Percentiles rank a stretch among this genome's conserved stretches.
phyloP scores from a whole-genome alignment of 1,140 invertebrate genomes.

The Drosophila gunungcola region DNA sequence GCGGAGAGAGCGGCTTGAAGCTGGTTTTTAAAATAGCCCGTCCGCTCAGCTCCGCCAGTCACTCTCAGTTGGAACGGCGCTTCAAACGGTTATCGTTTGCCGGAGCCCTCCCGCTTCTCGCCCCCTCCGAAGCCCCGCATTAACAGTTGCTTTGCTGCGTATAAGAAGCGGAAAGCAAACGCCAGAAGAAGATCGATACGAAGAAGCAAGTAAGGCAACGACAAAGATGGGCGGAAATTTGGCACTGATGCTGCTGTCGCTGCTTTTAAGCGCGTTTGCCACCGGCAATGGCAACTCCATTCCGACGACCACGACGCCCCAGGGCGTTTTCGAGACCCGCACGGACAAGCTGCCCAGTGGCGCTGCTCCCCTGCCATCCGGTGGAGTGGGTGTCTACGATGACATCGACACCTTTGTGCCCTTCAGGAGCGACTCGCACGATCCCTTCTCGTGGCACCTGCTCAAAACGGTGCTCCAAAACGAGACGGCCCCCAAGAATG shows the following conservation, averaged over 20 bases:
- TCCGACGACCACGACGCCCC: slow-evolving; percentile 64
- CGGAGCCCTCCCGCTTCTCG: slow-evolving; percentile 10
- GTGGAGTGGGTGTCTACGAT: slow-evolving; percentile 52
- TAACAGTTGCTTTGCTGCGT: slow-evolving; percentile 51
- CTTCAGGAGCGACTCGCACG: slow-evolving; percentile 85
- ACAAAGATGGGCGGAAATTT: slow-evolving; percentile 52
- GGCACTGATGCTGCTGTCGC: slow-evolving; percentile 33
- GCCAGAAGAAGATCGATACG: slow-evolving; percentile 29
- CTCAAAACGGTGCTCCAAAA: slow-evolving; percentile 85
- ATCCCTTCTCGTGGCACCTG: slow-evolving; percentile 87
- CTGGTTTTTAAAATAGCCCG: slow-evolving; percentile 75
- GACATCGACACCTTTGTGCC: slow-evolving; percentile 86
- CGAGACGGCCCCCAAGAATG: slow-evolving; percentile 86
- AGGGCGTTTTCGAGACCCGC: slow-evolving; percentile 67
- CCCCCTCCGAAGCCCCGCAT: slow-evolving; percentile 10
- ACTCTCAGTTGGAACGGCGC: slow-evolving; percentile 67
- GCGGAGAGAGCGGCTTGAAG: slow-evolving; percentile 40
- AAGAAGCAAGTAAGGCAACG: slow-evolving; percentile 32
- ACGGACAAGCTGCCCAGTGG: slow-evolving; percentile 51
- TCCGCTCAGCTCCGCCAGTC: slow-evolving; percentile 49
- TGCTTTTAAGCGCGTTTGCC: slow-evolving; percentile 12
- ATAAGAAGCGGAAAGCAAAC: slow-evolving; percentile 32
- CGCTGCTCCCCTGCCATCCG: background rate
- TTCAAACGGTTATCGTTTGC: slow-evolving; percentile 60
- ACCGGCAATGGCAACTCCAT: slow-evolving; percentile 54